Conservation (phyloP, 2,113 vertebrate species). For the Helogale parvula region DNA sequence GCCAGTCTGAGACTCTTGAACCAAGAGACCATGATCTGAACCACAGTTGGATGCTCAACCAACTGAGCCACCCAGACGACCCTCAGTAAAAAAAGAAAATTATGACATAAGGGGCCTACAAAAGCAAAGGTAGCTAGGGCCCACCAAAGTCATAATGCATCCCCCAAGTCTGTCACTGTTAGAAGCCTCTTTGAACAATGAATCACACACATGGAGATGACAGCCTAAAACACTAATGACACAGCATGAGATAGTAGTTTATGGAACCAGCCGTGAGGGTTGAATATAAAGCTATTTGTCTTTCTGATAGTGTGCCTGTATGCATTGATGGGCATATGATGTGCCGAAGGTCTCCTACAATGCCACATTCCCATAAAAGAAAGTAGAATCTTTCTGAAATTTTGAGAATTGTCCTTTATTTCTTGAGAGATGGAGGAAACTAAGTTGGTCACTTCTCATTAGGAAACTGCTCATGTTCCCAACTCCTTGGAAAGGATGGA, state of each 20-base stretch:
- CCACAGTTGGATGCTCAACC: no score
- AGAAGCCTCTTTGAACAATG: conserved; percentile 57
- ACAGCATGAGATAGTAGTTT: not conserved
- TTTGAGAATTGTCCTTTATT: conserved; percentile 32
- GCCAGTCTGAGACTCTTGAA: no score
- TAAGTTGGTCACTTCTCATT: conserved; percentile 64
- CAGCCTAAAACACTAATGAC: conserved; percentile 32
- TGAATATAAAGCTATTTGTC: not conserved
- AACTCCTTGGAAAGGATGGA: conserved; percentile 52
- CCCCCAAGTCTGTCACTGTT: conserved; percentile 57
- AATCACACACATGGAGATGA: not conserved
- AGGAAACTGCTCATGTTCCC: conserved; percentile 54
- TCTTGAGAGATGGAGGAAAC: conserved; percentile 33
- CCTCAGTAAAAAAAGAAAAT: no score
- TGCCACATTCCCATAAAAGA: not conserved
- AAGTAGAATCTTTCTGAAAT: conserved; percentile 12
- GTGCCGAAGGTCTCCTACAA: not conserved
- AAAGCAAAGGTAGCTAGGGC: not conserved
- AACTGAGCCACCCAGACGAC: no score
- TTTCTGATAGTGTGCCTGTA: not conserved
- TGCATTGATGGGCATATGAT: not conserved
- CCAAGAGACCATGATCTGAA: no score
- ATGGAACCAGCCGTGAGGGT: not conserved
- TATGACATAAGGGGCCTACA: not conserved
- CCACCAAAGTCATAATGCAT: not conserved